Evolutionary conservation across 2,888 invertebrate genomes (phyloP), one percentile per base, ranked within the genome.

Genomic region (Drosophila pegasa): DNA sequence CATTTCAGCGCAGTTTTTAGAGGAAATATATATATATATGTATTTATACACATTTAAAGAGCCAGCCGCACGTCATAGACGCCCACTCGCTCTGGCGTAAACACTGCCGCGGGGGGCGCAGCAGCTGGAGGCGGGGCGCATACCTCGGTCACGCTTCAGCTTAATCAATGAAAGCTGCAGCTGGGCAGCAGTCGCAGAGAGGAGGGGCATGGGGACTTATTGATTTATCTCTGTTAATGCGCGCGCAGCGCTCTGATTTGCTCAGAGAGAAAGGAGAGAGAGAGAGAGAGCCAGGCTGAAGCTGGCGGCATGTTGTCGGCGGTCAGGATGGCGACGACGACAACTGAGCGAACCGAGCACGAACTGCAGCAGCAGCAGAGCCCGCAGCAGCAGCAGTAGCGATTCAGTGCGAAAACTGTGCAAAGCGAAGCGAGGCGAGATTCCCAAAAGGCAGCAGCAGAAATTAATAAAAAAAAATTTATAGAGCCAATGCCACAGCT

Each of bases 221-320:
- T 86, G 90, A 90, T 90, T 88, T 78, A 77, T n/a, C 10, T 6
- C 20, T 12, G 70, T 71, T 71, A 52, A 61, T 90, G 90, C 90
- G 90, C 90, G 90, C 90, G 90, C 90, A 90, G 58, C 45, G 68
- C 81, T 78, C 80, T 85, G 88, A 89, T 89, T 90, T 85, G 68
- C 22, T 25, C 65, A 33, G 20, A 74, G 80, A 81, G 60, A 47
- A 29, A 33, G 14, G 20, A n/a, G n/a, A n/a, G n/a, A n/a, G n/a
- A 22, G 41, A 25, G 16, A 45, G 43, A 45, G 43, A 45, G 43
- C 43, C 22, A 25, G 12, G 45, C 57, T 20, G 37, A 58, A 48
- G 51, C 54, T 55, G 71, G 62, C 75, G 69, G 59, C 75, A 78
- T 70, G 79, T 89, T 89, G 87, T 86, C 89, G 87, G 69, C 89